Conservation (phyloP, 1,140 invertebrate species). For the Colletes gigas region DNA sequence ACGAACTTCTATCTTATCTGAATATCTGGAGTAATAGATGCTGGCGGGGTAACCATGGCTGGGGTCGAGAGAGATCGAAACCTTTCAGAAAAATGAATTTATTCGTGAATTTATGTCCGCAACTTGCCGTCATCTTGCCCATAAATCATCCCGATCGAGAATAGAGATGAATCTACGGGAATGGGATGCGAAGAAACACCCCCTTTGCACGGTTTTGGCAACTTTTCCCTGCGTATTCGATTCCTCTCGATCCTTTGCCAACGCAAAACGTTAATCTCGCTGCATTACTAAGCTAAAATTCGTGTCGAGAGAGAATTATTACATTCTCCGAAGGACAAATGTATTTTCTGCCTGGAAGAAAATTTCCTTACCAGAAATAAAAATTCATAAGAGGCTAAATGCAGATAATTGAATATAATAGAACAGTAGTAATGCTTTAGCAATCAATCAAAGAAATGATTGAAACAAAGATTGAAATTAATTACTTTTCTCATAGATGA, state of each 20-base stretch:
- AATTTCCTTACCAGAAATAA: no score
- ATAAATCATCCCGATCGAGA: conserved; percentile 68
- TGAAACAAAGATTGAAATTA: no score
- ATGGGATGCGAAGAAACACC: conserved; percentile 22
- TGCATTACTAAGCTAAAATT: neutral
- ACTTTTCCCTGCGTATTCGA: conserved; percentile 2
- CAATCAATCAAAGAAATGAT: no score
- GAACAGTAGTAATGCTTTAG: no score
- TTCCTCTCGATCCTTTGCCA: conserved; percentile 9
- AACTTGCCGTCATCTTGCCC: conserved; percentile 64
- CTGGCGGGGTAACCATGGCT: conserved; percentile 21
- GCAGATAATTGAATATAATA: no score
- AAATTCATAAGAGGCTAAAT: no score
- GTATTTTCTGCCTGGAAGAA: no score
- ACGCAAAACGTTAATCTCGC: conserved; percentile 21
- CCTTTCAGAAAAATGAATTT: conserved; percentile 77
- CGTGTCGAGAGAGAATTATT: neutral
- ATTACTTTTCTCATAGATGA: no score
- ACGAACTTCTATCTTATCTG: conserved; percentile 23
- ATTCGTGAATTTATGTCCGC: conserved; percentile 71
- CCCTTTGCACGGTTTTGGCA: conserved; percentile 26
- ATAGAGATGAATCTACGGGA: conserved; percentile 15
- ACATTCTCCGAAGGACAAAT: neutral
- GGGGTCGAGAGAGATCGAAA: conserved; percentile 61
- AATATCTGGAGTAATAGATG: conserved; percentile 35